Evolutionary conservation across 2,888 invertebrate species (phyloP).

Genomic region (Clepsis dumicolana): DNA sequence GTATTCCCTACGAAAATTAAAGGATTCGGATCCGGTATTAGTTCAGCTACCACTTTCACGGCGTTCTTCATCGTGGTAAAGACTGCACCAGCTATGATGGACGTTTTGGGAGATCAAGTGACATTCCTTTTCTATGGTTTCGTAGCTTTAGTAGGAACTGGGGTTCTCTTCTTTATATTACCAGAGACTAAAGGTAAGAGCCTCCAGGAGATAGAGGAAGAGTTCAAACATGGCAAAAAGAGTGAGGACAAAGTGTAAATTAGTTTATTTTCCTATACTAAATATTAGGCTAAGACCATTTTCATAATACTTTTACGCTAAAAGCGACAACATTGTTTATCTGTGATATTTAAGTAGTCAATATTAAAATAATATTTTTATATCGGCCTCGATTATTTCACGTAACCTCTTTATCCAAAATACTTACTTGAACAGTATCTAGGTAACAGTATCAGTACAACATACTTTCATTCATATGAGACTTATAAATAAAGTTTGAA

Average conservation of each 20-base stretch:
- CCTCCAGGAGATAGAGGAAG: slow-evolving; percentile 89
- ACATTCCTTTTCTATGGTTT: slow-evolving; percentile 88
- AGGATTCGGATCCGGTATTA: slow-evolving; percentile 89
- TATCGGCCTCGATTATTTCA: slow-evolving; percentile 46
- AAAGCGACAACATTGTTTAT: slow-evolving; percentile 64
- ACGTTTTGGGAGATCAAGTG: slow-evolving; percentile 83
- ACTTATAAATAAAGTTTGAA: too few relatives aligned
- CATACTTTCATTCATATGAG: too few relatives aligned
- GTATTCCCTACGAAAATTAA: slow-evolving; percentile 88
- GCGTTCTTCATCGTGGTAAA: slow-evolving; percentile 89
- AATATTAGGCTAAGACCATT: slow-evolving; percentile 47
- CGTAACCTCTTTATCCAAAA: neutral
- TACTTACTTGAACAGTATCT: too few relatives aligned
- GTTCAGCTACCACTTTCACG: slow-evolving; percentile 88
- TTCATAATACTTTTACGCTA: slow-evolving; percentile 54
- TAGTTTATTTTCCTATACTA: slow-evolving; percentile 41
- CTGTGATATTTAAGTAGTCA: slow-evolving; percentile 78
- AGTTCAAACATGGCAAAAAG: slow-evolving; percentile 72
- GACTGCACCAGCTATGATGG: slow-evolving; percentile 87
- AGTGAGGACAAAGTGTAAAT: slow-evolving; percentile 59
- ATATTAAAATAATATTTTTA: slow-evolving; percentile 51
- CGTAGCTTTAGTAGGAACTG: slow-evolving; percentile 85
- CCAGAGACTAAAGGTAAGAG: slow-evolving; percentile 91
- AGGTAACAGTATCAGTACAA: too few relatives aligned
- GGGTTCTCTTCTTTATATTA: slow-evolving; percentile 85